These are phyloP conservation scores for Tenebrosternarchus preto DNA, from an alignment of 2,113 vertebrate genomes.

Conservation along the genomic window DNA sequence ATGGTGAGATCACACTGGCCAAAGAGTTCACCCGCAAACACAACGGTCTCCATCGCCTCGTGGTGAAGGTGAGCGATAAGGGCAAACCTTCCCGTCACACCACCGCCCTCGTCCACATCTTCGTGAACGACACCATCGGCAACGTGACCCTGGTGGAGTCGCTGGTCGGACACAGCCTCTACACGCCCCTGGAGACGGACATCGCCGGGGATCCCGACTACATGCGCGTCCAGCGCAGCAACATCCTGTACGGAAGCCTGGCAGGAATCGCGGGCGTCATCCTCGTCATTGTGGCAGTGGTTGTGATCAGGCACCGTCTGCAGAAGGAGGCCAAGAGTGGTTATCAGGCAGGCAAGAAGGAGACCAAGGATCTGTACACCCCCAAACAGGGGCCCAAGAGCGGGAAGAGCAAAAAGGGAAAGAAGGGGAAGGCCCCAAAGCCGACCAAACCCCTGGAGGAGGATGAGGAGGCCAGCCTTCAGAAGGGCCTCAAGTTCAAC, in stretches of 20 bases:
- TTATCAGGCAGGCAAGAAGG: constrained; percentile 97
- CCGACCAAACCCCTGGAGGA: constrained; percentile 88
- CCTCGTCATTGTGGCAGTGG: constrained; percentile 86
- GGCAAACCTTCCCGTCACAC: constrained; percentile 89
- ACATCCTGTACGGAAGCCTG: constrained; percentile 88
- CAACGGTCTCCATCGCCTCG: constrained; percentile 90
- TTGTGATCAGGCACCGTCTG: constrained; percentile 87
- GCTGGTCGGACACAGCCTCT: constrained; percentile 91
- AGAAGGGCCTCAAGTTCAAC: constrained; percentile 95
- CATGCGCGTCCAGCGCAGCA: constrained; percentile 82
- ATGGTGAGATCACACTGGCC: constrained; percentile 87
- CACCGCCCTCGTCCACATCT: constrained; percentile 91
- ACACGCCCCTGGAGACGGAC: constrained; percentile 91
- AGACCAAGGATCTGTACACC: constrained; percentile 92
- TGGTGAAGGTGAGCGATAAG: constrained; percentile 88
- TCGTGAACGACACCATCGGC: constrained; percentile 89
- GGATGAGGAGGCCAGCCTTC: constrained; percentile 87
- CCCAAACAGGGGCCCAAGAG: constrained; percentile 91
- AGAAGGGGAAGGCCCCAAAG: constrained; percentile 92
- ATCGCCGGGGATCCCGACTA: constrained; percentile 95
- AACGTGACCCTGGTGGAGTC: constrained; percentile 90
- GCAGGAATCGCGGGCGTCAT: constrained; percentile 88
- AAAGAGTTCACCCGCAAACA: constrained; percentile 90
- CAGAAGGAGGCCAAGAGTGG: constrained; percentile 95
- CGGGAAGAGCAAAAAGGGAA: constrained; percentile 87